A percentile compares a stretch with the other conserved stretches of the same genome.
Evolutionary conservation across 92 coral and sea anemone genomes (phyloP).

Genomic region (Pocillopora grandis): DNA sequence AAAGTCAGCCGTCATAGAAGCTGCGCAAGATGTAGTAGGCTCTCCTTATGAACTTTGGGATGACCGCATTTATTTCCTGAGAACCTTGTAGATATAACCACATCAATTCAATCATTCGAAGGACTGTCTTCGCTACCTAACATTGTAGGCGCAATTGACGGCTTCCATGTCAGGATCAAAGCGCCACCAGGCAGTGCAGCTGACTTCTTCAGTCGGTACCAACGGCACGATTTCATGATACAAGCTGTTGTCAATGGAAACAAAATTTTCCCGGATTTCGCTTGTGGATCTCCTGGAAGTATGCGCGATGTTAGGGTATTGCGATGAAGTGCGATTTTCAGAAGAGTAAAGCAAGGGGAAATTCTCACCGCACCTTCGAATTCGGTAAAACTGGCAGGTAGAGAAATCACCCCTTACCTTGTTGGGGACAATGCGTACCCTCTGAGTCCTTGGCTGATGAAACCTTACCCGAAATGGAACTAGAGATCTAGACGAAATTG

Average conservation of each 20-base stretch:
- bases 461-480: constrained; percentile 4
- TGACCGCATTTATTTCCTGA: constrained; percentile 43
- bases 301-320: background rate
- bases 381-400: constrained; percentile 5
- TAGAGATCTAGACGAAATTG: constrained; percentile 1
- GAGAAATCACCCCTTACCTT: constrained; percentile 24
- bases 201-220: no score
- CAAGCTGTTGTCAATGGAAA: no score
- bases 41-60: constrained; percentile 35
- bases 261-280: no score
- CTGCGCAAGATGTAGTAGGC: constrained; percentile 34
- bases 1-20: constrained; percentile 39
- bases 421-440: background rate
- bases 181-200: no score
- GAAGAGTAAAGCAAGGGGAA: constrained; percentile 1
- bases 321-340: constrained; percentile 12
- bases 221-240: no score
- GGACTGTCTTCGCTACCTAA: constrained; percentile 27
- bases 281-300: no score
- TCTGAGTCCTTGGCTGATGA: background rate
- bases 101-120: constrained; percentile 30
- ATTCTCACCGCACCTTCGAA: background rate
- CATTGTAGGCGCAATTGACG: constrained; percentile 46
- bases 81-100: constrained; percentile 9
- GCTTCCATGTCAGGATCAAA: background rate